Conservation (phyloP, 2,113 vertebrate species). For the Lophius piscatorius region DNA sequence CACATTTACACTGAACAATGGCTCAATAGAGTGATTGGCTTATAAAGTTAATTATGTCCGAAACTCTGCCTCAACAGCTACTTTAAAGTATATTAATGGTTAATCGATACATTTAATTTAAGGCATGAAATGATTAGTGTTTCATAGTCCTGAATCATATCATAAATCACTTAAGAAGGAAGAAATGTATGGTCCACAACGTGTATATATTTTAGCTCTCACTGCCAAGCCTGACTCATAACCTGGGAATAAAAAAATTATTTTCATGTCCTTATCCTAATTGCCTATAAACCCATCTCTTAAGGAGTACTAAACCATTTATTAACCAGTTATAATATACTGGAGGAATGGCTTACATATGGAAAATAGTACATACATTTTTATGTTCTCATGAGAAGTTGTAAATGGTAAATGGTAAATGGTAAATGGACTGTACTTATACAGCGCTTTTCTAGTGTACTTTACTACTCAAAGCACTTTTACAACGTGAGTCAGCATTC, state of each 20-base stretch:
- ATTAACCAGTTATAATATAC: conserved; percentile 17
- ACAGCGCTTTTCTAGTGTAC: no score
- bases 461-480: no score
- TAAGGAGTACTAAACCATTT: conserved; percentile 14
- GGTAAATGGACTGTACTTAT: no score
- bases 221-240: conserved; percentile 1
- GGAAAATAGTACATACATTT: background rate
- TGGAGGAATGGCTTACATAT: background rate
- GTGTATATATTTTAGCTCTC: conserved; percentile 6
- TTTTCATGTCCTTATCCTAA: conserved; percentile 3
- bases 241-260: conserved; percentile 7
- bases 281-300: background rate
- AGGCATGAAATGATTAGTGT: conserved; percentile 15
- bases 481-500: no score
- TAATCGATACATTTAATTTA: conserved; percentile 26
- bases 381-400: no score
- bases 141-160: background rate
- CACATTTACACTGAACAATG: conserved; percentile 1
- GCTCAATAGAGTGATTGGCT: background rate
- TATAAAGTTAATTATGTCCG: conserved; percentile 18
- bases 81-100: conserved; percentile 25
- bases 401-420: no score
- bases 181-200: background rate
- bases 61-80: conserved; percentile 16
- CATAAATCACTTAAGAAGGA: conserved; percentile 10